phyloP scores from a whole-genome alignment of 2,888 invertebrate genomes.

The Allolobophora icterica region DNA sequence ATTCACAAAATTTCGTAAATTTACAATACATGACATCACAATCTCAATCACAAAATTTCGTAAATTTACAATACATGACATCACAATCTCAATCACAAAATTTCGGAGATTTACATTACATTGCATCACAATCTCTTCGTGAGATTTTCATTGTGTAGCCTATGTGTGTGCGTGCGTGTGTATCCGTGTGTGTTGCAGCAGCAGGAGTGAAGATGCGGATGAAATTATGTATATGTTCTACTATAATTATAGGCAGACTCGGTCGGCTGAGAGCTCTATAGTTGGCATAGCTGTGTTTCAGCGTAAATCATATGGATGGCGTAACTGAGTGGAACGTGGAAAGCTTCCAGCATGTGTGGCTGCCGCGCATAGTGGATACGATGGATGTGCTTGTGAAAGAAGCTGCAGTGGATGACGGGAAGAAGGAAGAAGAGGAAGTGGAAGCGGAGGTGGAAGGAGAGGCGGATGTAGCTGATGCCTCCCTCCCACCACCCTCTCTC shows the following conservation, averaged over 20 bases:
- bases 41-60: no score
- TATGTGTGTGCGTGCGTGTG: not conserved
- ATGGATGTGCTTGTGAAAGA: not conserved
- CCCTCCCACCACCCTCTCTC: not conserved
- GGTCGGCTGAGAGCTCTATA: not conserved
- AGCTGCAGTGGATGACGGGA: not conserved
- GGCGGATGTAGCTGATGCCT: not conserved
- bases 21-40: no score
- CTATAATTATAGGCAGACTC: not conserved
- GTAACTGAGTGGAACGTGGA: conserved; percentile 7
- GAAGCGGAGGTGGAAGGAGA: not conserved
- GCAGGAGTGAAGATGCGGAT: not conserved
- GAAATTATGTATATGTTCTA: not conserved
- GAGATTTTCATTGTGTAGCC: not conserved
- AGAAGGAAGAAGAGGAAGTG: not conserved
- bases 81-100: no score
- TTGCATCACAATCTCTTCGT: no score
- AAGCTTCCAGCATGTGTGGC: not conserved
- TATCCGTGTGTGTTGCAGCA: not conserved
- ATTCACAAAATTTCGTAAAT: no score
- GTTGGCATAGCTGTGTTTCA: not conserved
- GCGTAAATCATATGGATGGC: not conserved
- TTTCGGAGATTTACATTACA: no score
- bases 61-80: no score
- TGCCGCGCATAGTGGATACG: not conserved